Percentiles rank a stretch among this genome's conserved stretches.
phyloP scores from a whole-genome alignment of 2,888 invertebrate genomes.

The Leptinotarsa tumamoca region DNA sequence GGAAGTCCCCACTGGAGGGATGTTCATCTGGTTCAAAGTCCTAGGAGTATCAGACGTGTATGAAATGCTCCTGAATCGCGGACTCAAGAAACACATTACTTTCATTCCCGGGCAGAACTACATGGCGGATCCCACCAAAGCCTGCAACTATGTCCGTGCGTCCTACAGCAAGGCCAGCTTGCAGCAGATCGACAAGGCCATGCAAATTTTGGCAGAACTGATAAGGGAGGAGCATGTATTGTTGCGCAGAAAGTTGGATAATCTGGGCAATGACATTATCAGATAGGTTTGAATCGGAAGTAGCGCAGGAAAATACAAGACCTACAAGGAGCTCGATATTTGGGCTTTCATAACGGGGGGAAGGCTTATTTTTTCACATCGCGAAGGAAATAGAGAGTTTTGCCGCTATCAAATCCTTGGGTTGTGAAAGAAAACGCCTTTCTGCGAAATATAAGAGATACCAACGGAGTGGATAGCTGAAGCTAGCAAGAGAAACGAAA shows the following conservation, averaged over 20 bases:
- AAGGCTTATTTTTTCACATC: too few relatives aligned
- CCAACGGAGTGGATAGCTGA: too few relatives aligned
- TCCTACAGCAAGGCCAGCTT: constrained; percentile 78
- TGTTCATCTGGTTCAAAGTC: constrained; percentile 84
- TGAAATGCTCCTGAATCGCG: constrained; percentile 78
- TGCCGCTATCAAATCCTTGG: too few relatives aligned
- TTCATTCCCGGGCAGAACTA: constrained; percentile 83
- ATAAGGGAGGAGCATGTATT: constrained; percentile 72
- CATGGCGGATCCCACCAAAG: constrained; percentile 72
- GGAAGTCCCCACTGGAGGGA: constrained; percentile 76
- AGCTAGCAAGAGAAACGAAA: too few relatives aligned
- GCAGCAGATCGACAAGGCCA: constrained; percentile 75
- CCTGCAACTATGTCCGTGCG: constrained; percentile 77
- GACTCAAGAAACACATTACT: constrained; percentile 75
- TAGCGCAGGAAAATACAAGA: constrained; percentile 27
- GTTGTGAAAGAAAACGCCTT: too few relatives aligned
- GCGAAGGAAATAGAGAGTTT: too few relatives aligned
- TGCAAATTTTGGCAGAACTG: constrained; percentile 71
- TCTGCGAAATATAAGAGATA: too few relatives aligned
- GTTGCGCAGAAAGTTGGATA: constrained; percentile 63
- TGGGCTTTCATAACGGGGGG: neutral
- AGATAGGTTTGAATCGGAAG: constrained; percentile 42
- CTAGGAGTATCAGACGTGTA: constrained; percentile 77
- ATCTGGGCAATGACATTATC: constrained; percentile 54
- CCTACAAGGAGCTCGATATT: neutral